Conservation (phyloP, 2,113 vertebrate species). For the Ceyx margarethae region DNA sequence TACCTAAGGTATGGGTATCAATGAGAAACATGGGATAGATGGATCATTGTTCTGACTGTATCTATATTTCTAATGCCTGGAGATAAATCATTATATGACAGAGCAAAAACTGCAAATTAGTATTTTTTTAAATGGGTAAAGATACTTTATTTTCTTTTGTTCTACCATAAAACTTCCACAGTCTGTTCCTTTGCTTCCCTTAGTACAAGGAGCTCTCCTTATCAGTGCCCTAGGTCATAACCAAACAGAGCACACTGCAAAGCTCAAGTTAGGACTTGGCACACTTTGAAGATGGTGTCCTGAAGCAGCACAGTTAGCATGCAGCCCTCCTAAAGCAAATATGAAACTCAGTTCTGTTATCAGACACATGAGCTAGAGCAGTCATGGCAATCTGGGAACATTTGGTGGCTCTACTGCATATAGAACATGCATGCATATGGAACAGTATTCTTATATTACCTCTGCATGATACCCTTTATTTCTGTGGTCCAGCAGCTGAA, state of each 20-base stretch:
- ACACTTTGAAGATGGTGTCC: accelerated
- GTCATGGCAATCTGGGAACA: background rate
- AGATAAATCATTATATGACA: background rate
- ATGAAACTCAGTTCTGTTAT: background rate
- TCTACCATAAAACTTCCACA: background rate
- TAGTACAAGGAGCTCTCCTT: background rate
- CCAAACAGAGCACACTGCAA: background rate
- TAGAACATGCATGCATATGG: background rate
- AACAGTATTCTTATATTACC: slow-evolving; percentile 71
- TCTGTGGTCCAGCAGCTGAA: slow-evolving; percentile 87
- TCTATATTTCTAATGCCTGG: background rate
- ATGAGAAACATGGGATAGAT: background rate
- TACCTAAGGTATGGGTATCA: background rate
- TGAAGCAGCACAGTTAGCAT: background rate
- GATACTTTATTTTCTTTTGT: background rate
- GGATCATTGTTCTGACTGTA: background rate
- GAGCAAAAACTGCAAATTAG: background rate
- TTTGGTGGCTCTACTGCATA: background rate
- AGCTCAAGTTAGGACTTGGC: background rate
- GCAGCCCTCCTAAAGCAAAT: background rate
- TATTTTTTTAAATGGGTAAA: background rate
- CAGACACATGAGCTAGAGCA: background rate
- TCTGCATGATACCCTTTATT: slow-evolving; percentile 82
- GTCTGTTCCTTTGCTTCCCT: background rate
- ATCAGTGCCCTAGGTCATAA: background rate